Percentiles rank a stretch among this genome's conserved stretches.
These are phyloP conservation scores for Pheosia gnoma DNA, from an alignment of 2,888 invertebrate genomes.

Conservation along the genomic window DNA sequence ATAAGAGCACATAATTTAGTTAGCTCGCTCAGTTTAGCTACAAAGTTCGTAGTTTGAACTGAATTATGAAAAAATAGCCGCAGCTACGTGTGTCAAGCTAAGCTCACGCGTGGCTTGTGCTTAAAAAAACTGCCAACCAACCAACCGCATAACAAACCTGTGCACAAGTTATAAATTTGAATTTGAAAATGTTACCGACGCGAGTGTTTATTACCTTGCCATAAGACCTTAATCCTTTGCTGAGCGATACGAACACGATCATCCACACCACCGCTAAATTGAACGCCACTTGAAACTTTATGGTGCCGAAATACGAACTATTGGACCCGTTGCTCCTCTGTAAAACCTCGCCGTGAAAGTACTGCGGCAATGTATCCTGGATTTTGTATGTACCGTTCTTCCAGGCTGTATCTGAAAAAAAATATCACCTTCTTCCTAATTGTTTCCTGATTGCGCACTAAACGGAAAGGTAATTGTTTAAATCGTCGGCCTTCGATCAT, in stretches of 20 bases:
- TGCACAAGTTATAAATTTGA: no score
- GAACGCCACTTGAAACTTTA: slow-evolving; percentile 95
- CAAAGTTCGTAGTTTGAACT: no score
- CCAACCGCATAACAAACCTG: no score
- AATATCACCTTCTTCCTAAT: slow-evolving; percentile 2
- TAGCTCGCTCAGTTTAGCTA: no score
- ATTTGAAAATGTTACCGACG: no score
- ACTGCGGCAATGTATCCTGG: slow-evolving; percentile 92
- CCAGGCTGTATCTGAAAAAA: slow-evolving; percentile 50
- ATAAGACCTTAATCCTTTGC: slow-evolving; percentile 93
- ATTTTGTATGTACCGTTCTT: slow-evolving; percentile 68
- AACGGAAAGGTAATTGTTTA: slow-evolving; percentile 49
- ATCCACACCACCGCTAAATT: slow-evolving; percentile 96
- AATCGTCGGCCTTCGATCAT: slow-evolving; percentile 49
- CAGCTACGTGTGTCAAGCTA: no score
- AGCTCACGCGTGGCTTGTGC: no score
- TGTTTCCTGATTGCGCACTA: slow-evolving; percentile 16
- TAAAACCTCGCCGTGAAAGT: slow-evolving; percentile 93
- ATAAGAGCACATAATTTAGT: no score
- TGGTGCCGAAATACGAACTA: slow-evolving; percentile 82
- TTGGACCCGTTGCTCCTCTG: slow-evolving; percentile 77
- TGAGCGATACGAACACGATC: slow-evolving; percentile 93
- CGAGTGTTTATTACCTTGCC: slow-evolving; percentile 86
- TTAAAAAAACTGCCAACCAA: no score
- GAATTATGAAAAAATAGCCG: no score